Conservation (phyloP, 2,113 vertebrate species). For the Columba livia region DNA sequence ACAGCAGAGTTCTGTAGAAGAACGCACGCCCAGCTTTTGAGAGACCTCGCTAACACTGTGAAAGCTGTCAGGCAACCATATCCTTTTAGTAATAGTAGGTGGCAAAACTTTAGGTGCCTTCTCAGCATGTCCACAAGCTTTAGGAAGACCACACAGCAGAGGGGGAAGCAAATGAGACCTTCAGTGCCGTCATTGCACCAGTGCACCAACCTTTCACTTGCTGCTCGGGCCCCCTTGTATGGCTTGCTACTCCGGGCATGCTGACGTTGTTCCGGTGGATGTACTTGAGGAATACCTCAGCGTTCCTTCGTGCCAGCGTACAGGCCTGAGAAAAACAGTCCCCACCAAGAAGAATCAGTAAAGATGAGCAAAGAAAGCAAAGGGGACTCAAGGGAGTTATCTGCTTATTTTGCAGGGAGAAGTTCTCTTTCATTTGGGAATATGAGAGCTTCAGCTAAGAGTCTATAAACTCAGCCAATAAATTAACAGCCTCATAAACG, state of each 20-base stretch:
- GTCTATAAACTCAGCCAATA: neutral
- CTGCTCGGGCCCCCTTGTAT: conserved; percentile 89
- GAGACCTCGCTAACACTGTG: neutral
- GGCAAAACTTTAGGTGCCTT: neutral
- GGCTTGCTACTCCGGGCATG: conserved; percentile 88
- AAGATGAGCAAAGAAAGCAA: neutral
- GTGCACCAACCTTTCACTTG: conserved; percentile 94
- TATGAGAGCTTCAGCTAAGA: neutral
- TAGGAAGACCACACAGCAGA: neutral
- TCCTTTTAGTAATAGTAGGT: neutral
- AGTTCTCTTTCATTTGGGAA: neutral
- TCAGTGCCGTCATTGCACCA: neutral
- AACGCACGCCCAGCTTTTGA: neutral
- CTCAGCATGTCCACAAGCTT: neutral
- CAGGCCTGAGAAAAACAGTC: conserved; percentile 82
- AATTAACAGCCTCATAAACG: neutral
- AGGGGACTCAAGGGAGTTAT: neutral
- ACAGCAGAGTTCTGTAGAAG: neutral
- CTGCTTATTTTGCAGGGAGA: neutral
- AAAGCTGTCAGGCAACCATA: neutral
- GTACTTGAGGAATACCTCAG: conserved; percentile 98
- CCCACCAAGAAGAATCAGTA: neutral
- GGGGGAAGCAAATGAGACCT: neutral
- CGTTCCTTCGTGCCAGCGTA: conserved; percentile 93
- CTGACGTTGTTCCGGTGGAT: conserved; percentile 98